Conservation (phyloP, 1,140 invertebrate species). For the Galendromus occidentalis region DNA sequence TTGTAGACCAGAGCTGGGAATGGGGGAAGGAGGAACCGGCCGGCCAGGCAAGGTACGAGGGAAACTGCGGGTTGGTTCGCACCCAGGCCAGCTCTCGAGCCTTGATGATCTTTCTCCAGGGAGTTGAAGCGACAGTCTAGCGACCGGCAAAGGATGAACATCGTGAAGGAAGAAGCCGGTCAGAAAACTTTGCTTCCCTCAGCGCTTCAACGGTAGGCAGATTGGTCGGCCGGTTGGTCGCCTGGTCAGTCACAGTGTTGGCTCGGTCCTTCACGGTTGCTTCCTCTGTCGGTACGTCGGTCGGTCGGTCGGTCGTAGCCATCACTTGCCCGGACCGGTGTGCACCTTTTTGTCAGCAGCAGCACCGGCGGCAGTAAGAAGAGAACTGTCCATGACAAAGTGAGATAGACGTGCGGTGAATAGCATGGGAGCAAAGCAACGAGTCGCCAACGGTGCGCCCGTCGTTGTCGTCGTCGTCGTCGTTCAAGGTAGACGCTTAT, state of each 20-base stretch:
- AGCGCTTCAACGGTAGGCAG: not conserved
- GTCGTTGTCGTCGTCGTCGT: too few relatives aligned
- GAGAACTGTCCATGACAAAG: constrained; percentile 7
- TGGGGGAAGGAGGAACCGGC: too few relatives aligned
- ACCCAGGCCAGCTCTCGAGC: too few relatives aligned
- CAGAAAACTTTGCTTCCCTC: not conserved
- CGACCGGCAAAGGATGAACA: not conserved
- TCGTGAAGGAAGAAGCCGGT: not conserved
- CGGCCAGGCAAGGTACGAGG: too few relatives aligned
- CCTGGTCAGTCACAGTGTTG: not conserved
- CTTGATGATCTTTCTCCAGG: constrained; percentile 5
- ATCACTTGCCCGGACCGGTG: not conserved
- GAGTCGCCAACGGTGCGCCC: too few relatives aligned
- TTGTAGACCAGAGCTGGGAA: too few relatives aligned
- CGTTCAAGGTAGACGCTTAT: too few relatives aligned
- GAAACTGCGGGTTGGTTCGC: too few relatives aligned
- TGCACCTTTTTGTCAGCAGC: constrained; percentile 2
- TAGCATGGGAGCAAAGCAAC: not conserved
- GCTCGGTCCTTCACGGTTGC: not conserved
- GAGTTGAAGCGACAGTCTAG: not conserved
- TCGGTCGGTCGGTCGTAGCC: not conserved
- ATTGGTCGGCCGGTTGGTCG: not conserved
- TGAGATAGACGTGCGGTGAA: constrained; percentile 11
- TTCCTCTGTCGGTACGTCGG: not conserved
- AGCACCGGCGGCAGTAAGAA: not conserved